These are phyloP conservation scores for Palloptera scutellata DNA, from an alignment of 2,888 invertebrate species.

Conservation along the genomic window DNA sequence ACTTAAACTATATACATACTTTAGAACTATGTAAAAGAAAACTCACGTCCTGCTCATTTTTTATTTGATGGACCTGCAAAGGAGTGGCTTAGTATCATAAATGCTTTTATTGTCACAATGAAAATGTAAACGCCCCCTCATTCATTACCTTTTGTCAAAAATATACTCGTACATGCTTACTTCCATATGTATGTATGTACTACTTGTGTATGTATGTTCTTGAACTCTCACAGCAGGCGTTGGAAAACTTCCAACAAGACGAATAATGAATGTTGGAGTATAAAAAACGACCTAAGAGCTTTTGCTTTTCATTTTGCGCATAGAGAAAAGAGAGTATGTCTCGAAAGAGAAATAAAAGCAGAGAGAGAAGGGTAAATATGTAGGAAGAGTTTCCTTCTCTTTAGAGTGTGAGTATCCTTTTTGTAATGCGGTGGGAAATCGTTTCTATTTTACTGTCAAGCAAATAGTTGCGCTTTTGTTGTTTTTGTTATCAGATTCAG, in stretches of 20 bases:
- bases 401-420: background rate
- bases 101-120: slow-evolving; percentile 25
- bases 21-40: too few species aligned
- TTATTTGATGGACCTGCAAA: slow-evolving; percentile 3
- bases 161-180: too few species aligned
- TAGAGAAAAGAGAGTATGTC: slow-evolving; percentile 3
- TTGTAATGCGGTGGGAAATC: background rate
- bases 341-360: slow-evolving; percentile 1
- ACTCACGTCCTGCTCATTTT: too few species aligned
- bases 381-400: background rate
- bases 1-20: too few species aligned
- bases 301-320: slow-evolving; percentile 20
- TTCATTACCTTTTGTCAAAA: slow-evolving; percentile 34
- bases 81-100: slow-evolving; percentile 42
- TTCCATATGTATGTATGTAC: slow-evolving; percentile 3
- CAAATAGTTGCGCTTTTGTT: slow-evolving; percentile 32
- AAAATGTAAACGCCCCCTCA: slow-evolving; percentile 49
- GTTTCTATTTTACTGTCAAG: background rate
- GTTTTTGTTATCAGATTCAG: slow-evolving; percentile 39
- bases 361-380: slow-evolving; percentile 11
- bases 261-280: background rate
- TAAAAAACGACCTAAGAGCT: slow-evolving; percentile 23
- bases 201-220: slow-evolving; percentile 3
- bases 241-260: slow-evolving; percentile 33
- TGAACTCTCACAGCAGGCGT: background rate